These are phyloP conservation scores for Epinephelus malabaricus DNA, from an alignment of 2,797 vertebrate genomes.

Conservation along the genomic window DNA sequence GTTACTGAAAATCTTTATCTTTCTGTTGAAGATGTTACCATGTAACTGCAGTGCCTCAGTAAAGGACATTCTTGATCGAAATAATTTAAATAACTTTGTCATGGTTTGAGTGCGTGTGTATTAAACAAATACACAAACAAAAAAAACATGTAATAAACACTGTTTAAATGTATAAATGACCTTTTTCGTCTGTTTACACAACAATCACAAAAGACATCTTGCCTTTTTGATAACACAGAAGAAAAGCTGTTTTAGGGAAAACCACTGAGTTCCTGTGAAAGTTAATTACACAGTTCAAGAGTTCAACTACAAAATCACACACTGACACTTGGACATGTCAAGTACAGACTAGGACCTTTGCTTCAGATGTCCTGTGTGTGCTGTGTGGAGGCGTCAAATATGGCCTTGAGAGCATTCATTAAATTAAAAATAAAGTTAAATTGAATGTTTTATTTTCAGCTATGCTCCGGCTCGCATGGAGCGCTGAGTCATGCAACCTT, in stretches of 20 bases:
- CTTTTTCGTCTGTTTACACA: slow-evolving; percentile 23
- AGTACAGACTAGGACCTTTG: slow-evolving; percentile 38
- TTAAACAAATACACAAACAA: too few species aligned
- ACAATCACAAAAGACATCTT: background rate
- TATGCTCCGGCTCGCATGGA: background rate
- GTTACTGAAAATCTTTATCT: background rate
- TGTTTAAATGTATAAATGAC: background rate
- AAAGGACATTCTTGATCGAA: background rate
- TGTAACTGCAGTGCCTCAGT: rapidly evolving
- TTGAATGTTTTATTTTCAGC: slow-evolving; percentile 32
- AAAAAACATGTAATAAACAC: background rate
- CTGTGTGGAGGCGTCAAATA: slow-evolving; percentile 48
- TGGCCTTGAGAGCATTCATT: slow-evolving; percentile 51
- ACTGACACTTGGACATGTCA: slow-evolving; percentile 39
- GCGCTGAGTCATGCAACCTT: slow-evolving; percentile 24
- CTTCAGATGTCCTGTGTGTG: slow-evolving; percentile 11
- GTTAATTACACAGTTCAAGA: slow-evolving; percentile 59
- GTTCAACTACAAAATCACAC: slow-evolving; percentile 28
- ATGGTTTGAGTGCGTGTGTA: too few species aligned
- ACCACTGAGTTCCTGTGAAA: slow-evolving; percentile 5
- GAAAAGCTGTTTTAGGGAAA: slow-evolving; percentile 17
- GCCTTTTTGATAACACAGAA: slow-evolving; percentile 45
- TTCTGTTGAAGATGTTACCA: background rate
- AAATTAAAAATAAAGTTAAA: slow-evolving; percentile 40
- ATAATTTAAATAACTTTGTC: background rate